phyloP scores from a whole-genome alignment of 2,113 vertebrate genomes.

The Sylvilagus bachmani region DNA sequence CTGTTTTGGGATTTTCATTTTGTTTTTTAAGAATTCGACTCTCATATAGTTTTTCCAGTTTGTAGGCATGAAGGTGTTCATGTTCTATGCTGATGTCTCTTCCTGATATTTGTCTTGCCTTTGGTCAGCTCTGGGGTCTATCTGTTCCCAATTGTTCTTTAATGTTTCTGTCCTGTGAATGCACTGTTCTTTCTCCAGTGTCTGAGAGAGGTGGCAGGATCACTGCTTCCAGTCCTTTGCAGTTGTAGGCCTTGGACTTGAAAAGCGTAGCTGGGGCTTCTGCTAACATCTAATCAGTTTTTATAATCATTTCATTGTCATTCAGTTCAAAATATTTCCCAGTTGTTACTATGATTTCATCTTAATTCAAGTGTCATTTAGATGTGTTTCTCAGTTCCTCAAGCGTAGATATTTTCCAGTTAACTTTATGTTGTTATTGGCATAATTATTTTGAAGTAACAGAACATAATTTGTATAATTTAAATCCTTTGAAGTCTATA shows the following conservation, averaged over 20 bases:
- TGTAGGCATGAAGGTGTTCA: not conserved
- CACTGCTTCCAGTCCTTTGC: not conserved
- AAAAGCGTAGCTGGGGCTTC: not conserved
- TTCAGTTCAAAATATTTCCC: conserved; percentile 47
- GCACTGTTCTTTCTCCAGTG: not conserved
- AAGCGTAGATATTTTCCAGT: not conserved
- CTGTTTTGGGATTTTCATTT: not conserved
- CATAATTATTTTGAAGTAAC: not conserved
- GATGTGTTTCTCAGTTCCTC: conserved; percentile 17
- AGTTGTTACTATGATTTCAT: not conserved
- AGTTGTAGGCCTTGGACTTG: not conserved
- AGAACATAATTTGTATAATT: not conserved
- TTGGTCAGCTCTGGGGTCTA: not conserved
- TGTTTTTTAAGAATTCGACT: not conserved
- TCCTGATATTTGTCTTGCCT: not conserved
- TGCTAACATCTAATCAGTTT: not conserved
- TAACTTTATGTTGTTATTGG: conserved; percentile 24
- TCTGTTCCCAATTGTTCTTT: not conserved
- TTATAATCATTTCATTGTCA: not conserved
- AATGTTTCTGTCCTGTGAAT: not conserved
- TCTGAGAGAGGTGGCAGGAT: not conserved
- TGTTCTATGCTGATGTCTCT: not conserved
- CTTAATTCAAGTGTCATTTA: not conserved
- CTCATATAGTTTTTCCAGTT: not conserved
- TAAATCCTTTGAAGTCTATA: not conserved